A percentile compares a stretch with the other conserved stretches of the same genome.
These are phyloP conservation scores for Clitarchus hookeri DNA, from an alignment of 2,888 invertebrate species.

Conservation along the genomic window DNA sequence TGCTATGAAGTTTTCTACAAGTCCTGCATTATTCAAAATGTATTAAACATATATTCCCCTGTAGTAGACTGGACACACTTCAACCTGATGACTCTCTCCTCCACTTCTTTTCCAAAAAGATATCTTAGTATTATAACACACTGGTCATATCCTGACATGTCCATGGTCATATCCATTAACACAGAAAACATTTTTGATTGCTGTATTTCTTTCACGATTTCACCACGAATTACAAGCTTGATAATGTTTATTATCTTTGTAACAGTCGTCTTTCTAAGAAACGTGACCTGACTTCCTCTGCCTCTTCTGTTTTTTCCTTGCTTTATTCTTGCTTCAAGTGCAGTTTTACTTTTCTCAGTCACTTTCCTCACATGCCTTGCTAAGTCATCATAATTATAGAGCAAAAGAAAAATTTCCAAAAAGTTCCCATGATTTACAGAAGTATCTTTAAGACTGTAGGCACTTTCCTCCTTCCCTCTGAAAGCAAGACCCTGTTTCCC, in stretches of 20 bases:
- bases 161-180: constrained; percentile 11
- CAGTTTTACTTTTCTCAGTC: constrained; percentile 5
- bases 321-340: too few relatives aligned
- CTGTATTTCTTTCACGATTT: neutral
- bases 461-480: neutral
- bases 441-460: neutral
- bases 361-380: neutral
- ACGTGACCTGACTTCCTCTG: neutral
- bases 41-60: neutral
- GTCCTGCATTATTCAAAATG: constrained; percentile 4
- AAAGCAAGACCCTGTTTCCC: constrained; percentile 20
- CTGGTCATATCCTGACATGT: neutral
- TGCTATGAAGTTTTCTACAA: neutral
- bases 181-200: constrained; percentile 3
- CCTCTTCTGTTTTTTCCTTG: neutral
- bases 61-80: neutral
- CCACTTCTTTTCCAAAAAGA: neutral
- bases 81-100: neutral
- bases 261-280: neutral
- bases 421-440: neutral
- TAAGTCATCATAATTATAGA: neutral
- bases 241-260: neutral
- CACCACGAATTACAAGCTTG: neutral
- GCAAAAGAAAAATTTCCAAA: neutral
- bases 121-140: neutral